Base-by-base conservation (phyloP, 1,140 invertebrate genomes). In the Ylistrum balloti region DNA sequence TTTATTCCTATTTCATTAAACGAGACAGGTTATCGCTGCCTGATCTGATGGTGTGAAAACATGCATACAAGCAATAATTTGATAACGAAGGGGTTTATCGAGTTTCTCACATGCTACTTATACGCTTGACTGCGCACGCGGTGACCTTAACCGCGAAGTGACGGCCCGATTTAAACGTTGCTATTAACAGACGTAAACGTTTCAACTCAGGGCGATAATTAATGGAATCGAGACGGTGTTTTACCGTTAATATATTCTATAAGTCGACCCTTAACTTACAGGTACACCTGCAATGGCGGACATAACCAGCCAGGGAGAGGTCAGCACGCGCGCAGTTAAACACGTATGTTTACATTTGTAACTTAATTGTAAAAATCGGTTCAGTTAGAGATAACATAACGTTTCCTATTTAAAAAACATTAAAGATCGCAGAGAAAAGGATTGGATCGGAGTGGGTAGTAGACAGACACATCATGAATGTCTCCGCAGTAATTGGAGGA, bases 321-420 rank as follows among this genome's bases (percentile, higher is more conserved):
- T 74, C 56, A 74, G 56, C 56, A 74, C 56, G 56, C 56, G 56
- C 56, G 9, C 22, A 74, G 56, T 5, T 28, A 74, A 74, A 28
- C 56, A 74, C 56, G 56, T 74, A 17, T 74, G 56, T 74, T 74
- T 74, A 74, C 56, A 5, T 74, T 74, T 22, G 56, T 74, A 9
- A 1, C 56, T 28, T 74, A 74, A 74, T 74, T 74, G 56, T n/a
- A 74, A 74, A 74, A 74, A 74, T 74, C 56, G 5, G 56, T 74
- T 28, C 56, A 74, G 28, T 74, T 74, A 74, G 22, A 74, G 56
- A 74, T 74, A 74, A 74, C n/a, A 11, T 28, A n/a, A 74, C 56
- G 56, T n/a, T 74, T 74, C 56, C 56, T 74, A 74, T 74, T 74
- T 74, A 74, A 74, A 74, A 74, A 74, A n/a, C 56, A 74, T 74